Evolutionary conservation across 2,888 invertebrate species (phyloP).

Genomic region (Cheilosia vulpina): DNA sequence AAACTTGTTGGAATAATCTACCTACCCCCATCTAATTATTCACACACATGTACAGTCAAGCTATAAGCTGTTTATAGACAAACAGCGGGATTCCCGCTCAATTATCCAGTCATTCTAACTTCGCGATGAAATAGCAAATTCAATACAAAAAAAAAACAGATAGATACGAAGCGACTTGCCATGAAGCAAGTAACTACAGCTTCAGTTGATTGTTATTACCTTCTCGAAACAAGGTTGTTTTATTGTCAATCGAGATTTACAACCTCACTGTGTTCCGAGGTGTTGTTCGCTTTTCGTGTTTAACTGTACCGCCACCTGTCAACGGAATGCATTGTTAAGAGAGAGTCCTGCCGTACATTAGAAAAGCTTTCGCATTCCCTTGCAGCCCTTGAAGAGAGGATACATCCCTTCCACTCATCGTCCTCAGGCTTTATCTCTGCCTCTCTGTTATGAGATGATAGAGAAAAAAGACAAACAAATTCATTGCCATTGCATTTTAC

Average conservation of each 20-base stretch:
- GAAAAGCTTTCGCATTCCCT: constrained; percentile 28
- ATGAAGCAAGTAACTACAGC: not conserved
- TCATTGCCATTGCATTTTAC: constrained; percentile 71
- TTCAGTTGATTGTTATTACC: constrained; percentile 17
- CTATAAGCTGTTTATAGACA: not conserved
- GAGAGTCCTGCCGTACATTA: not conserved
- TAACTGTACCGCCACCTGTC: not conserved
- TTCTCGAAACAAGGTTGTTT: constrained; percentile 19
- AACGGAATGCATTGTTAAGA: constrained; percentile 9
- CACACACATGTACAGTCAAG: too few species aligned
- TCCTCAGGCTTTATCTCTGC: not conserved
- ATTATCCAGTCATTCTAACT: constrained; percentile 10
- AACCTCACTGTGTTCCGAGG: not conserved
- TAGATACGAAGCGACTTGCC: not conserved
- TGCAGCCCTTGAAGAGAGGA: constrained; percentile 21
- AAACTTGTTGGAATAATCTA: too few species aligned
- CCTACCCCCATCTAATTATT: too few species aligned
- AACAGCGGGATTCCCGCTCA: constrained; percentile 21
- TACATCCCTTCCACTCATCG: not conserved
- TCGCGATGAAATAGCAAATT: not conserved
- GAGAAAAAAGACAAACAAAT: constrained; percentile 33
- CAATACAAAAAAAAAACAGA: not conserved
- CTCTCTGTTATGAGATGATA: constrained; percentile 1
- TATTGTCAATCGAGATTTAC: constrained; percentile 28
- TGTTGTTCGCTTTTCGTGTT: constrained; percentile 3